phyloP scores from a whole-genome alignment of 2,888 invertebrate genomes.

The Acronicta psi region DNA sequence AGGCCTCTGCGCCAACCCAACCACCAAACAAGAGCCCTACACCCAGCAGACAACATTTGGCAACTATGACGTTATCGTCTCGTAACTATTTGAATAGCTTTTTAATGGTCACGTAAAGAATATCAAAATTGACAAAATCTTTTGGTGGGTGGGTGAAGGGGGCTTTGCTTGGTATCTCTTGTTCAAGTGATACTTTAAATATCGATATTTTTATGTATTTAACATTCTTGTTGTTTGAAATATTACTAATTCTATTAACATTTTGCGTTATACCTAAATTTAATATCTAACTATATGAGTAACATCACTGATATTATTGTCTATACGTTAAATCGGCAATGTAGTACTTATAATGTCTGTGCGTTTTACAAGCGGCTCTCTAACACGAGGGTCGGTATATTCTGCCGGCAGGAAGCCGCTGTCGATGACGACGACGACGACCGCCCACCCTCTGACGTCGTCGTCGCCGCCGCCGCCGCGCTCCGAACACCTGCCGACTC shows the following conservation, averaged over 20 bases:
- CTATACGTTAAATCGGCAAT: conserved; percentile 5
- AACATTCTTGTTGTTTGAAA: conserved; percentile 34
- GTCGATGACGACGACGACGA: conserved; percentile 89
- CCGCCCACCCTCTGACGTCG: conserved; percentile 87
- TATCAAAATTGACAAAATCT: conserved; percentile 76
- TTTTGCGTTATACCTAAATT: conserved; percentile 4
- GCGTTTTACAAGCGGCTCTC: conserved; percentile 66
- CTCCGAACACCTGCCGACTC: conserved; percentile 87
- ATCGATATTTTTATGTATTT: conserved; percentile 35
- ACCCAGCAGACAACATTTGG: conserved; percentile 81
- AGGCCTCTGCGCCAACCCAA: conserved; percentile 88
- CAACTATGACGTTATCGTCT: conserved; percentile 52
- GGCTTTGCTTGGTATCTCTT: conserved; percentile 90
- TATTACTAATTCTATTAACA: conserved; percentile 18
- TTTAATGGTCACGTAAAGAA: conserved; percentile 35
- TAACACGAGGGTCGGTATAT: conserved; percentile 79
- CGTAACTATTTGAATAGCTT: conserved; percentile 26
- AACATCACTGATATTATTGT: neutral
- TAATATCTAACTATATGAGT: neutral
- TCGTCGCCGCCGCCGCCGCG: conserved; percentile 88
- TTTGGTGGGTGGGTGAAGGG: conserved; percentile 90
- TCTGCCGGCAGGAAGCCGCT: conserved; percentile 85
- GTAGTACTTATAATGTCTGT: conserved; percentile 15
- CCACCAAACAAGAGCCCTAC: conserved; percentile 89
- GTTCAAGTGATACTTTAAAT: conserved; percentile 60